Evolutionary conservation across 1,140 invertebrate genomes (phyloP), one percentile per base, ranked within the genome.

Genomic region (Dendrolimus punctatus): DNA sequence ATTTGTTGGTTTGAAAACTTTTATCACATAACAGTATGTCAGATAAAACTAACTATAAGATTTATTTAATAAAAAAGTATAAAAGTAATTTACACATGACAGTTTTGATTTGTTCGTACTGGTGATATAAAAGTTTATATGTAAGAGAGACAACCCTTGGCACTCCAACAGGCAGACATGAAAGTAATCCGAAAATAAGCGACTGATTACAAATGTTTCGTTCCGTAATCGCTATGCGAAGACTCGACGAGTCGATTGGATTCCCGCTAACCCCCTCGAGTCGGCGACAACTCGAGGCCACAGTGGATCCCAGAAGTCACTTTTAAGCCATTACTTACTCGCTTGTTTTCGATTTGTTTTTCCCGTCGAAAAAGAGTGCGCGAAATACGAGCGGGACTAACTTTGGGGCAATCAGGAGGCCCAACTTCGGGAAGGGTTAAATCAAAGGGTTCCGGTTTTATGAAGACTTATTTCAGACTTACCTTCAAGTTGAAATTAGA

Each of bases 401-500:
- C 79, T 86, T 86, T 83, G 70, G 68, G 73, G 79, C 80, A 86
- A 86, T 86, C 83, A 86, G 83, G 77, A 75, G 70, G 71, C 66
- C 75, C 71, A 82, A 84, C 78, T 84, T 79, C 64, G 66, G 64
- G 68, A 75, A 76, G 76, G 80, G 83, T 84, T 84, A 84, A 86
- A 86, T 86, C 83, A 84, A 86, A 86, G 81, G 78, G 80, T 76
- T 80, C 76, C 76, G 82, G 79, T 85, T 85, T 85, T 84, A 85
- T 84, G 80, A 84, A 84, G 83, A 84, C 83, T 86, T 86, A 84
- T 86, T 86, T 86, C 75, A 83, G 83, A 86, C 80, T 86, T 86
- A 86, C 83, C 83, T 84, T 80, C 70, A 78, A 86, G 78, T 86
- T 86, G 83, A 84, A 86, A 86, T 86, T 86, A 86, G 83, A 86